A percentile compares a stretch with the other conserved stretches of the same genome.
phyloP scores from a whole-genome alignment of 2,888 invertebrate genomes.

The Noctua comes region DNA sequence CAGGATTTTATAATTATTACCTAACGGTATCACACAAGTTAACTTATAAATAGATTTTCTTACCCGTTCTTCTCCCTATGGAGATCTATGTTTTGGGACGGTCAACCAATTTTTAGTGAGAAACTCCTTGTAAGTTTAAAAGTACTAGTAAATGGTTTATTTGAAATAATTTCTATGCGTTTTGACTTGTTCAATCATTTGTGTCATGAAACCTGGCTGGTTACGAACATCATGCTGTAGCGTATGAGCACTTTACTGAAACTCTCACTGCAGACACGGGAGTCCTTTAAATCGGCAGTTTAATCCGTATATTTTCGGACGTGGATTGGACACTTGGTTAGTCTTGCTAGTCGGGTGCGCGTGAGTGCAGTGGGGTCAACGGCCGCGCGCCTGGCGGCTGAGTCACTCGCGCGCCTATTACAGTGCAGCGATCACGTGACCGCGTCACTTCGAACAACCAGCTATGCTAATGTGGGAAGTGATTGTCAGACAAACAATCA shows the following conservation, averaged over 20 bases:
- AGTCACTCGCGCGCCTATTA: slow-evolving; percentile 69
- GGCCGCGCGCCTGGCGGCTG: slow-evolving; percentile 67
- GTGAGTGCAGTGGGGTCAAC: slow-evolving; percentile 69
- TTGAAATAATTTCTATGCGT: neutral
- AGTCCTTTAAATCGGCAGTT: neutral
- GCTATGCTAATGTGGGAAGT: slow-evolving; percentile 54
- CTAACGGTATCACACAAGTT: neutral
- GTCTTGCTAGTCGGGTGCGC: slow-evolving; percentile 59
- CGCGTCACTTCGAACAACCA: slow-evolving; percentile 39
- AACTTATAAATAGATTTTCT: neutral
- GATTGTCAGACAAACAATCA: slow-evolving; percentile 43
- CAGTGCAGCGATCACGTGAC: slow-evolving; percentile 55
- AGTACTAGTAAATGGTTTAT: neutral
- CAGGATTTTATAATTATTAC: neutral
- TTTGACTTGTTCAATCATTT: neutral
- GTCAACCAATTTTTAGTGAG: neutral
- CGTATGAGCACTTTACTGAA: neutral
- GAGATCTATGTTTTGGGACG: neutral
- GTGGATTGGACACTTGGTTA: slow-evolving; percentile 67
- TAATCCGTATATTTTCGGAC: slow-evolving; percentile 43
- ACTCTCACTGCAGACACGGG: neutral
- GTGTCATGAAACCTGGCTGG: neutral
- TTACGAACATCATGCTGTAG: neutral
- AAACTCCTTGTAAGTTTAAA: neutral
- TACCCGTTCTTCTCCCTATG: neutral